Evolutionary conservation across 2,113 vertebrate genomes (phyloP), one percentile per base, ranked within the genome.

Genomic region (Potamarius usumacintae): DNA sequence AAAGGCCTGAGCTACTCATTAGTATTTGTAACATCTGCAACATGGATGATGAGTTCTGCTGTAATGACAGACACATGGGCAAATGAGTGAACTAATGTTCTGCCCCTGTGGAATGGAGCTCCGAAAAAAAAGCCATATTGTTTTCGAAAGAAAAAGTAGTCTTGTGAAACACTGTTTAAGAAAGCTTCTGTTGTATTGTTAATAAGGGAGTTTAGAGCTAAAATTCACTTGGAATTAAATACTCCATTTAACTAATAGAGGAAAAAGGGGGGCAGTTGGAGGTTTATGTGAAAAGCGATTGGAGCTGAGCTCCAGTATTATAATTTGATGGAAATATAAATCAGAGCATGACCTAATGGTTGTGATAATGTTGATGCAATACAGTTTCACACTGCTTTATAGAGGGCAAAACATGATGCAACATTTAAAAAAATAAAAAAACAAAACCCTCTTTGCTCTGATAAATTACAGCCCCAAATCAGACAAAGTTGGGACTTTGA

Each of bases 21-120:
- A 95, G 93, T 92, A 93, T 92, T 90, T 92, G 94, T 93, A 95
- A 94, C 95, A 96, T 94, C 95, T 96, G 95, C 92, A 94, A 88
- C 81, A 90, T 85, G 87, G 91, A 90, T 82, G 87, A 92, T 93
- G 93, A 94, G 92, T 91, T 50, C 91, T 89, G 80, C 92, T 87
- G 90, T 94, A 95, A 94, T 94, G 94, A 94, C 92, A 94, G 95
- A 93, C 93, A 89, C 81, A 85, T 89, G 93, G 84, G 86, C 91
- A 91, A 94, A 93, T 94, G 90, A 94, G 94, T 93, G 90, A 94
- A 94, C 93, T 90, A 92, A 83, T 58, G 85, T 89, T 76, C 82
- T 94, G 91, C 93, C 91, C 93, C 91, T 92, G 84, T 91, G 89
- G 92, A 93, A 94, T 92, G 89, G 88, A 83, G 87, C 62, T 48